These are phyloP conservation scores for Rousettus madagascariensis DNA, from an alignment of 2,797 vertebrate species.

Conservation along the genomic window DNA sequence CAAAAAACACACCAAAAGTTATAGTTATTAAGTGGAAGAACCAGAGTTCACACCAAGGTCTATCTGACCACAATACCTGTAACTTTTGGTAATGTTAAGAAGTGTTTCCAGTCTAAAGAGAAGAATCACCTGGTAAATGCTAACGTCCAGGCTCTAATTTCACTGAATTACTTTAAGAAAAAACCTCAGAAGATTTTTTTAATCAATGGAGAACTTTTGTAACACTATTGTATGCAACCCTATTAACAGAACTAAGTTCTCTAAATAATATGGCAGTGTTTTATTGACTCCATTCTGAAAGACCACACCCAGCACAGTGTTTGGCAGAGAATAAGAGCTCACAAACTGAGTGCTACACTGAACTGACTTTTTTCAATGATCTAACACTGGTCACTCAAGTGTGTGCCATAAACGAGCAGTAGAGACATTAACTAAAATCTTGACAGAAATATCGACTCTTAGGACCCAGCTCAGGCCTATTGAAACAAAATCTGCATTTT, in stretches of 20 bases:
- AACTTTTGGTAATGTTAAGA: background rate
- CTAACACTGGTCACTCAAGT: background rate
- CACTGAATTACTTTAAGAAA: background rate
- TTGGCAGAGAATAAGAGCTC: background rate
- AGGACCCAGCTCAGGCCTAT: background rate
- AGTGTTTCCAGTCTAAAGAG: background rate
- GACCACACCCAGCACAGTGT: background rate
- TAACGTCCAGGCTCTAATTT: background rate
- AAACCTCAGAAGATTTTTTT: background rate
- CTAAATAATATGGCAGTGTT: background rate
- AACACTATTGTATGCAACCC: background rate
- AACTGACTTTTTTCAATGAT: background rate
- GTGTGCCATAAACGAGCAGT: background rate
- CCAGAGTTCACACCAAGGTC: background rate
- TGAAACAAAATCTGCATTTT: slow-evolving; percentile 30
- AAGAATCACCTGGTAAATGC: background rate
- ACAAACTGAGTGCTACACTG: background rate
- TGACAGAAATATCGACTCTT: background rate
- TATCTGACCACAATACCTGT: too few relatives aligned
- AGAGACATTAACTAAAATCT: background rate
- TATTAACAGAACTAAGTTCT: background rate
- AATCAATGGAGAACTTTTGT: background rate
- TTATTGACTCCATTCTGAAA: background rate
- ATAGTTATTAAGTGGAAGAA: background rate
- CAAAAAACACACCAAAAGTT: background rate